Evolutionary conservation across 2,113 vertebrate species (phyloP).

Genomic region (Drymodes brunneopygia): DNA sequence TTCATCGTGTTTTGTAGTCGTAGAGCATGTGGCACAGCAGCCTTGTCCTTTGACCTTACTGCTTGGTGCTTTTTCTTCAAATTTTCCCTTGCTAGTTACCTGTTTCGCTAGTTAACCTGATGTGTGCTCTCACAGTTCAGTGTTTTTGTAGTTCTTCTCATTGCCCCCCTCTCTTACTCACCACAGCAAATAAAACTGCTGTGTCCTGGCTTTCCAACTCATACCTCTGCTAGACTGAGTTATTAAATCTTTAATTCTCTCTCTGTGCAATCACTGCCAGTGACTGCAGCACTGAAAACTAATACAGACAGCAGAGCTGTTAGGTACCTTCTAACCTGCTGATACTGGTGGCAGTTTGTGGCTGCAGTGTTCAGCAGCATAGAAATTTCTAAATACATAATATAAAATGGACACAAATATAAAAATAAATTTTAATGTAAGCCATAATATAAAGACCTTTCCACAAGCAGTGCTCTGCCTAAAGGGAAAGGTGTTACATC

Average conservation of each 20-base stretch:
- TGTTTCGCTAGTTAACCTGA: neutral
- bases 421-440: neutral
- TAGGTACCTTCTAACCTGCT: neutral
- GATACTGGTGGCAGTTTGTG: neutral
- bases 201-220: neutral
- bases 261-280: neutral
- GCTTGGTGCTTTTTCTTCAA: neutral
- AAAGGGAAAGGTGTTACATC: neutral
- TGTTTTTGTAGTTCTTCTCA: neutral
- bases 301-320: neutral
- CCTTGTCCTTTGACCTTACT: neutral
- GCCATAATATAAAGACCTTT: neutral
- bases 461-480: neutral
- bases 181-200: neutral
- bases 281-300: neutral
- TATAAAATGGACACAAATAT: neutral
- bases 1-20: fast-evolving
- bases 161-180: neutral
- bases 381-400: neutral
- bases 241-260: neutral
- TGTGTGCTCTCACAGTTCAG: neutral
- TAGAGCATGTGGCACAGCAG: neutral
- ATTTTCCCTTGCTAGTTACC: neutral
- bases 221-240: neutral
- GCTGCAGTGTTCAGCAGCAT: neutral